phyloP scores from a whole-genome alignment of 2,797 vertebrate species.

The Distichodus sexfasciatus region DNA sequence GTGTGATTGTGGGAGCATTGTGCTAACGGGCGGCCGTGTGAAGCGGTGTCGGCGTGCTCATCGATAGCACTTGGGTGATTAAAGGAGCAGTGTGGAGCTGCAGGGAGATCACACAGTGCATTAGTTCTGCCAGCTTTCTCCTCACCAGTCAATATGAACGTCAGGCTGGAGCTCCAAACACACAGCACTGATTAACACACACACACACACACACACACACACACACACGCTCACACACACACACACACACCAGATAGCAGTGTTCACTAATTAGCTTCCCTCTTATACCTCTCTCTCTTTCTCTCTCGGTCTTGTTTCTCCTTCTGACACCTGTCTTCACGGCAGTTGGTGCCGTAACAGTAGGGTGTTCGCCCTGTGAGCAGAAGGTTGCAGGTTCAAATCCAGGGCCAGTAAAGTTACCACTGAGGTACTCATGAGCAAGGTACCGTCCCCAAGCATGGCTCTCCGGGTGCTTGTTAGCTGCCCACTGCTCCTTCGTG shows the following conservation, averaged over 20 bases:
- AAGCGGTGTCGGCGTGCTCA: conserved; percentile 55
- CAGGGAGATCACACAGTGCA: conserved; percentile 59
- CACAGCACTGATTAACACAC: conserved; percentile 54
- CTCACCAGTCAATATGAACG: conserved; percentile 54
- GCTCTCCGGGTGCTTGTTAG: no score
- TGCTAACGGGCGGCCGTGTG: conserved; percentile 56
- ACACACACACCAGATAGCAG: conserved; percentile 55
- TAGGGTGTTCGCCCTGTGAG: no score
- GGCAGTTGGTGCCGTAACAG: no score
- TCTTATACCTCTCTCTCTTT: neutral
- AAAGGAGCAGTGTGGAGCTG: conserved; percentile 60
- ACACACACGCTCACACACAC: conserved; percentile 57
- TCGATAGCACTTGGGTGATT: conserved; percentile 62
- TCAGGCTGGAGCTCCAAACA: conserved; percentile 34
- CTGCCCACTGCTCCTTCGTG: no score
- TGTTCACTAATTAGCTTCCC: conserved; percentile 25
- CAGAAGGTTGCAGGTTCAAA: no score
- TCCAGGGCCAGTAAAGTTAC: no score
- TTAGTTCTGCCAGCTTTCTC: conserved; percentile 61
- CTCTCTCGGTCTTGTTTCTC: no score
- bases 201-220: conserved; percentile 55
- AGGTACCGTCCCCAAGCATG: no score
- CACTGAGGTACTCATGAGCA: no score
- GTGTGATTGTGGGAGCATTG: conserved; percentile 53
- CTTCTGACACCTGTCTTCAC: no score